Conservation (phyloP, 2,113 vertebrate species). For the Malurus melanocephalus region DNA sequence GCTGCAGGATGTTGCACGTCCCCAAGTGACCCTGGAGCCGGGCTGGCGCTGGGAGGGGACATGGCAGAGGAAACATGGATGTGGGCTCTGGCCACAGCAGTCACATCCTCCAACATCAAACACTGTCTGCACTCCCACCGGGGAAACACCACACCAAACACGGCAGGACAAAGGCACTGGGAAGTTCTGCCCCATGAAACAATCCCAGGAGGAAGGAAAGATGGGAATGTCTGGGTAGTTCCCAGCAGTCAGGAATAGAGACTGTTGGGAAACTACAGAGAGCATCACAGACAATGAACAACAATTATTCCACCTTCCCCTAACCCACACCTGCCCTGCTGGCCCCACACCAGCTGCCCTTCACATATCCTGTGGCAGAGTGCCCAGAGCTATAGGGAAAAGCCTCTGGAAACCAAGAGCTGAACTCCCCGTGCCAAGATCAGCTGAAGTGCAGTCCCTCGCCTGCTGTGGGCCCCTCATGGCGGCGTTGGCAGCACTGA, state of each 20-base stretch:
- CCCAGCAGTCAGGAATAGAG: background rate
- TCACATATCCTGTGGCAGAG: accelerated
- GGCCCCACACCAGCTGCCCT: background rate
- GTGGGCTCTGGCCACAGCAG: background rate
- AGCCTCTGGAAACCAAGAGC: background rate
- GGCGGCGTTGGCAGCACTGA: background rate
- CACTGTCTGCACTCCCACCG: background rate
- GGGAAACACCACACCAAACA: background rate
- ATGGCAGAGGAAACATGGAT: background rate
- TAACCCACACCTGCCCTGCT: background rate
- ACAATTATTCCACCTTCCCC: accelerated
- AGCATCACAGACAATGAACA: background rate
- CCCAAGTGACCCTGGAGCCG: background rate
- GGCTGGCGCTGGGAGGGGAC: background rate
- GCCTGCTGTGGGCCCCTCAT: background rate
- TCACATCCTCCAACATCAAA: background rate
- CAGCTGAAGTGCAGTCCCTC: accelerated
- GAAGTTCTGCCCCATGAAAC: background rate
- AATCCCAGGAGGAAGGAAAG: background rate
- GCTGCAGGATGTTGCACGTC: background rate
- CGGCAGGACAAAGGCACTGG: background rate
- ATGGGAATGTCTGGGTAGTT: background rate
- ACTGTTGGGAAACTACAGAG: background rate
- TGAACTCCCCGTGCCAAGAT: background rate
- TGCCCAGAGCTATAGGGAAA: background rate